phyloP scores from a whole-genome alignment of 2,888 invertebrate genomes.

The Galerucella pusilla region DNA sequence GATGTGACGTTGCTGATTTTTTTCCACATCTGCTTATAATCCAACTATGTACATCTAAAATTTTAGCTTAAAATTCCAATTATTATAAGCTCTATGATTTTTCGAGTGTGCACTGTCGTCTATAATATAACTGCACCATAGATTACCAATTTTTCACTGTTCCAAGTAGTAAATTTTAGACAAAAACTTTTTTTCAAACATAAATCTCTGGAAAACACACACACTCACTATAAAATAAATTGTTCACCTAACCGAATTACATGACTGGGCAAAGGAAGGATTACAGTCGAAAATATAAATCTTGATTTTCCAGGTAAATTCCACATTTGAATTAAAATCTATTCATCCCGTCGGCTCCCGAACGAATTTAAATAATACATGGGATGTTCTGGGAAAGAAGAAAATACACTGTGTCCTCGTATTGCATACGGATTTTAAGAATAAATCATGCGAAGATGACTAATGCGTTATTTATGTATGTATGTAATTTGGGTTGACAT shows the following conservation, averaged over 20 bases:
- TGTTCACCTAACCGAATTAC: slow-evolving; percentile 25
- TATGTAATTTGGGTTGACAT: no score
- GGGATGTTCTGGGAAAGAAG: slow-evolving; percentile 9
- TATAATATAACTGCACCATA: no score
- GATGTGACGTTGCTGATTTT: no score
- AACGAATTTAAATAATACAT: slow-evolving; percentile 41
- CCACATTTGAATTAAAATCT: slow-evolving; percentile 31
- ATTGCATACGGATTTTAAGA: slow-evolving; percentile 33
- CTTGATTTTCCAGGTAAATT: slow-evolving; percentile 36
- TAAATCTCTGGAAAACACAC: slow-evolving; percentile 22
- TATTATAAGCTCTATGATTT: no score
- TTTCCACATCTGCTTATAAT: no score
- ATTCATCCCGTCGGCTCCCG: slow-evolving; percentile 26
- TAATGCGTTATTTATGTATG: slow-evolving; percentile 26
- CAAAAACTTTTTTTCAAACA: not conserved
- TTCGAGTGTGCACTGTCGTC: no score
- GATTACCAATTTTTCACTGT: no score
- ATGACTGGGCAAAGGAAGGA: slow-evolving; percentile 30
- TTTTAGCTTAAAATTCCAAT: no score
- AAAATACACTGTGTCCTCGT: slow-evolving; percentile 24
- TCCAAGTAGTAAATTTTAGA: no score
- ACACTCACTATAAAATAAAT: slow-evolving; percentile 22
- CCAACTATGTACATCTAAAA: no score
- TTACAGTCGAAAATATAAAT: slow-evolving; percentile 35
- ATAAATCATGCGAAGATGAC: slow-evolving; percentile 32